Percentiles rank a stretch among this genome's conserved stretches.
Evolutionary conservation across 2,888 invertebrate species (phyloP).

Genomic region (Isoperla grammatica): DNA sequence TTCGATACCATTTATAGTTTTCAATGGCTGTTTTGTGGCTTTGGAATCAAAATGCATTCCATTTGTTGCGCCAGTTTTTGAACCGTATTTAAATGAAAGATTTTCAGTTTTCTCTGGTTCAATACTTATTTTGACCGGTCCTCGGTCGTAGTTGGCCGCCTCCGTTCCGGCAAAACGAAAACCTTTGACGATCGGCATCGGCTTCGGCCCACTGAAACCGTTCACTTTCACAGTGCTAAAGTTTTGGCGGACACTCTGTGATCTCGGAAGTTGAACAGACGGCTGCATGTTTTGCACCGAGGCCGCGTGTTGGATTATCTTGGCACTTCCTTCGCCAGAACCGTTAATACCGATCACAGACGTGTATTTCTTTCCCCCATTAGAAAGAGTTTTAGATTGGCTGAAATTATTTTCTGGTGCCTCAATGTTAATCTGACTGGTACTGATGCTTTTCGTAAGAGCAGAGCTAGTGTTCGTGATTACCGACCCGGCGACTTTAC

Average conservation of each 20-base stretch:
- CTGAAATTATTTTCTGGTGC: neutral
- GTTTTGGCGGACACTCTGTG: neutral
- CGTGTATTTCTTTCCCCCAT: slow-evolving; percentile 20
- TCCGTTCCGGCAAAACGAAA: slow-evolving; percentile 19
- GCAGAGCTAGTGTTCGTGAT: neutral
- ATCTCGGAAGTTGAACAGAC: neutral
- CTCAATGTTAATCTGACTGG: neutral
- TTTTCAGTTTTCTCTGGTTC: too few species aligned
- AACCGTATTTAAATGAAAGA: too few species aligned
- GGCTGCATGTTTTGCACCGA: neutral
- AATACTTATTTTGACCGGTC: too few species aligned
- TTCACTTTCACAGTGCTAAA: slow-evolving; percentile 13
- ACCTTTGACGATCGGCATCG: slow-evolving; percentile 28
- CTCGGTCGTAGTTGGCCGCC: neutral
- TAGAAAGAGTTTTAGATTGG: too few species aligned
- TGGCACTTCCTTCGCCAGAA: neutral
- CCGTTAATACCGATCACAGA: slow-evolving; percentile 27
- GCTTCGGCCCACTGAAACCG: slow-evolving; percentile 12
- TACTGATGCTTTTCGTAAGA: neutral
- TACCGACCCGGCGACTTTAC: neutral
- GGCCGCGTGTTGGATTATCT: neutral
- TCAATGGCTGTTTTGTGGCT: neutral
- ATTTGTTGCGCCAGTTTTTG: too few species aligned
- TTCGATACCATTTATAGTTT: slow-evolving; percentile 7
- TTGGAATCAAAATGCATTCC: too few species aligned